Conservation (phyloP, 1,140 invertebrate genomes). For the Harpegnathos saltator region DNA sequence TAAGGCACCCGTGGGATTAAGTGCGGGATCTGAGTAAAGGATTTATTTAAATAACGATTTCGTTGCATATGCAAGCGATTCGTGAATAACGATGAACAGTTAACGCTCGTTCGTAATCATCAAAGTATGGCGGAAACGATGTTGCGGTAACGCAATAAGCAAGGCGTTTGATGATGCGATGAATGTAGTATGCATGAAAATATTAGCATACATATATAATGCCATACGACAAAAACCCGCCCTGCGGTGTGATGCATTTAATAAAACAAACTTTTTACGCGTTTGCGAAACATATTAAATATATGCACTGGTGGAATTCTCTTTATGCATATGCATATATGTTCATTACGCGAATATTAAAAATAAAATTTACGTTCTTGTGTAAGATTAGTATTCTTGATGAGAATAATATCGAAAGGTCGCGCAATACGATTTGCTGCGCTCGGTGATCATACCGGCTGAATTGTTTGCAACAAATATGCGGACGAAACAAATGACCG, state of each 20-base stretch:
- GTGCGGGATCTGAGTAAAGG: neutral
- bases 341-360: neutral
- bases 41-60: conserved; percentile 5
- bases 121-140: conserved; percentile 41
- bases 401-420: conserved; percentile 5
- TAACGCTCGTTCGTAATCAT: conserved; percentile 12
- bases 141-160: conserved; percentile 24
- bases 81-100: conserved; percentile 11
- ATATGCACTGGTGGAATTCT: conserved; percentile 11
- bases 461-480: no score
- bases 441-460: no score
- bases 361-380: conserved; percentile 5
- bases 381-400: neutral
- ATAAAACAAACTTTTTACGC: conserved; percentile 42
- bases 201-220: conserved; percentile 56
- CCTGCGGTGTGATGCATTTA: conserved; percentile 23
- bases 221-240: neutral
- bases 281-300: conserved; percentile 15
- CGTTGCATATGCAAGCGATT: neutral
- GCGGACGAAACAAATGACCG: no score
- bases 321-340: neutral
- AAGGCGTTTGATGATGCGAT: conserved; percentile 32
- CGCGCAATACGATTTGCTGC: neutral
- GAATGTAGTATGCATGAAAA: conserved; percentile 55
- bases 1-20: no score